phyloP scores from a whole-genome alignment of 2,113 vertebrate species.

The Crocuta crocuta region DNA sequence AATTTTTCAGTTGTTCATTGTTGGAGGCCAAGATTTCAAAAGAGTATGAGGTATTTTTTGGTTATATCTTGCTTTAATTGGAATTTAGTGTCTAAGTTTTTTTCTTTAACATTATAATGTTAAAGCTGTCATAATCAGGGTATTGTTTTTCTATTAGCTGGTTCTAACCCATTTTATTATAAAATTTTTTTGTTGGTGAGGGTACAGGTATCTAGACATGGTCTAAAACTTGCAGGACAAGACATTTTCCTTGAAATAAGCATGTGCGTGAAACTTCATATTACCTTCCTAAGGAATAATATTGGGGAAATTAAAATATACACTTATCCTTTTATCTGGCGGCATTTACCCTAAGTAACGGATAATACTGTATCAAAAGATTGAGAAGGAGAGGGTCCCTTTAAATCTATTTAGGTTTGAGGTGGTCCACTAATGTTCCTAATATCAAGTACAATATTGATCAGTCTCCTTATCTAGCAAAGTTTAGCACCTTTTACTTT shows the following conservation, averaged over 20 bases:
- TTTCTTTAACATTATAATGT: conserved; percentile 32
- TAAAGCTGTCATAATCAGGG: background rate
- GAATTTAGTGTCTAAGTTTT: background rate
- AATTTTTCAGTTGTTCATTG: conserved; percentile 10
- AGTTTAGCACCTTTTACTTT: conserved; percentile 40
- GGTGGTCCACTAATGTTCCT: background rate
- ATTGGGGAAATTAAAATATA: background rate
- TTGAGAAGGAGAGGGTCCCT: background rate
- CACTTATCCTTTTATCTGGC: background rate
- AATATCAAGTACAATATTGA: background rate
- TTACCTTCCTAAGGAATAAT: conserved; percentile 24
- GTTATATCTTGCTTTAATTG: conserved; percentile 17
- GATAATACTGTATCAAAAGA: background rate
- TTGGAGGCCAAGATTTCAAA: conserved; percentile 28
- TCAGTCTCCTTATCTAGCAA: background rate
- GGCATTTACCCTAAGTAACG: conserved; percentile 41
- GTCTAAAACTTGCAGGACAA: background rate
- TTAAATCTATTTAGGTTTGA: conserved; percentile 1
- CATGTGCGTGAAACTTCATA: background rate
- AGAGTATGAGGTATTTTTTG: background rate
- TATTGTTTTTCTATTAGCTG: background rate
- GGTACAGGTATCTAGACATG: background rate
- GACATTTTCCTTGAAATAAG: conserved; percentile 45
- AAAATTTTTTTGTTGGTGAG: background rate
- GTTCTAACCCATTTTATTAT: background rate